Percentiles rank a stretch among this genome's conserved stretches.
These are phyloP conservation scores for Calidris pugnax DNA, from an alignment of 2,113 vertebrate genomes.

Conservation along the genomic window DNA sequence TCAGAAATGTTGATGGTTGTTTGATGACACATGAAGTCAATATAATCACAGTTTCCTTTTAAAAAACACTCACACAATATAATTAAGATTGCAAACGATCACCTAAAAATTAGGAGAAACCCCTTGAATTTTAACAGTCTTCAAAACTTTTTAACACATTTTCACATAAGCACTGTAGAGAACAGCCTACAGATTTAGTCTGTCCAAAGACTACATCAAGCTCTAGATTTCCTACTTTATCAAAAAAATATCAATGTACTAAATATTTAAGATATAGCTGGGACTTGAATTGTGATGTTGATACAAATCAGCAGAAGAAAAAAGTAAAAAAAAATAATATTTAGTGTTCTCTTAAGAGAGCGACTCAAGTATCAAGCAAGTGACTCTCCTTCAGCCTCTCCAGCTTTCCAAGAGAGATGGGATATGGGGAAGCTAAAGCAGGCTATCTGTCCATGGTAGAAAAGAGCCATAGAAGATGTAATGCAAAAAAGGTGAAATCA, in stretches of 20 bases:
- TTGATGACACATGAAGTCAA: background rate
- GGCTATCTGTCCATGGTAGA: background rate
- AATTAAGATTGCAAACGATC: background rate
- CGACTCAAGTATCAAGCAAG: background rate
- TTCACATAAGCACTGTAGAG: background rate
- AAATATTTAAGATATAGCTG: background rate
- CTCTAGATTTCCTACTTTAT: background rate
- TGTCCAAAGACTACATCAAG: background rate
- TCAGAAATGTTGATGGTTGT: background rate
- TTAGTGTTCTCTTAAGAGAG: background rate
- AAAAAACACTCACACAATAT: background rate
- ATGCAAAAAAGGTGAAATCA: rapidly evolving
- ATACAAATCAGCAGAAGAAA: background rate
- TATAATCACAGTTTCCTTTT: background rate
- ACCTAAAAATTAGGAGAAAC: background rate
- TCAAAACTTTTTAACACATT: background rate
- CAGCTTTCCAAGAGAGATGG: background rate
- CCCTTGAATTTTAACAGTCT: background rate
- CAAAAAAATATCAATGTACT: background rate
- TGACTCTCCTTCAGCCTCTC: background rate
- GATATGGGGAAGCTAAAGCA: background rate
- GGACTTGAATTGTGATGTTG: background rate
- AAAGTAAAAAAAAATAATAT: background rate
- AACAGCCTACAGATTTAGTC: background rate
- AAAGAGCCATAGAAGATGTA: background rate